Base-by-base conservation (phyloP, 2,113 vertebrate species). In the Cisticola juncidis region DNA sequence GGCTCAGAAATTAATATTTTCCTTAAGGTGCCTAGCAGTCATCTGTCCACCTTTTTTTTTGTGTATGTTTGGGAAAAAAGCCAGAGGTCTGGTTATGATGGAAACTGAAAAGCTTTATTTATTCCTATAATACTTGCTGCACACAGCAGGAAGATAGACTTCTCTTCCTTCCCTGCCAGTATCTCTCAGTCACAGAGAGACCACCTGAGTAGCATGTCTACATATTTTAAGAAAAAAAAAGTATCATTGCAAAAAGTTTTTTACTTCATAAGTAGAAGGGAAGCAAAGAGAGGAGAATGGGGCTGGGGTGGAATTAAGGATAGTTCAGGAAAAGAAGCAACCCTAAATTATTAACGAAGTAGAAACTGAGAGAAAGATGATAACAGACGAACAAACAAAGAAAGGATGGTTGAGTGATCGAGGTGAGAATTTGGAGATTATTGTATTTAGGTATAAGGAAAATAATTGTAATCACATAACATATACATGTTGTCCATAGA, bases 41-140 rank as follows among this genome's bases (percentile, higher is more conserved):
- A 73, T 82, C 45, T 74, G 17, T 79, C 62, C 28, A 70, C 12
- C 2, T 38, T 7, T 44, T 58, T 70, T 40, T 64, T 50, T 40
- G 26, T 22, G 4, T 57, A 10, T 42, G 1, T 65, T 95, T 82
- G 29, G 42, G 33, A 57, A 77, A 58, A 79, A 77, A 80, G 35
- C 25, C 71, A 80, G 62, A 85, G 54, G 47, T 64, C 47, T 83
- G 28, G 26, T 65, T 94, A 50, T 88, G 84, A 69, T 80, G 50
- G 54, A 95, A 91, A 88, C 62, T 35, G 45, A 96, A 94, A 87
- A 80, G 35, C 14, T 90, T 89, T 91, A 81, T 95, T 94, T 94
- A 90, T 91, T 94, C 79, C 33, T 38, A 29, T 45, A 86, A 90
- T 66, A 69, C 80, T 74, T 82, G 57, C 84, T 69, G 35, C 74